Evolutionary conservation across 53 echinoderm and acorn worm species (phyloP).

Genomic region (Arbacia lixula): DNA sequence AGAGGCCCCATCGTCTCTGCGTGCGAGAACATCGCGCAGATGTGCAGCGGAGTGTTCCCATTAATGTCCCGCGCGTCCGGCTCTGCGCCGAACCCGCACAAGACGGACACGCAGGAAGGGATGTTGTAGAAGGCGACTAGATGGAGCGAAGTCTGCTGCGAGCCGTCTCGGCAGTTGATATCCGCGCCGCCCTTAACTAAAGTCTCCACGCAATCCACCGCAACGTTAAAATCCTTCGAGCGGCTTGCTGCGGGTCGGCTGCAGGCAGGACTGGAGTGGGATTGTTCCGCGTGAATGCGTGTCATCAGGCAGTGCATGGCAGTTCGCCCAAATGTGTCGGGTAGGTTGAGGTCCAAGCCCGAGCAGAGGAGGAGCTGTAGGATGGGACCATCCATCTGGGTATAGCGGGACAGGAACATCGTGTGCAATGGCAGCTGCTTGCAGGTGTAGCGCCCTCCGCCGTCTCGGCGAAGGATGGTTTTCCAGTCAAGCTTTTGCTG

Average conservation of each 20-base stretch:
- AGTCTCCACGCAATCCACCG: constrained; percentile 45
- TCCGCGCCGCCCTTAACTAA: constrained; percentile 44
- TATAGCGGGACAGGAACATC: constrained; percentile 3
- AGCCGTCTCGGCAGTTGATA: constrained; percentile 51
- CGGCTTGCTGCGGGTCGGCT: constrained; percentile 23
- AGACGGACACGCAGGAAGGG: constrained; percentile 32
- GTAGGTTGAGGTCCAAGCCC: constrained; percentile 60
- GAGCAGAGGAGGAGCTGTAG: constrained; percentile 54
- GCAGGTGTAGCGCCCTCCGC: background rate
- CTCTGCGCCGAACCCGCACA: constrained; percentile 49
- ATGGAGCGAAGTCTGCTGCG: constrained; percentile 54
- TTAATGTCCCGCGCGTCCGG: constrained; percentile 39
- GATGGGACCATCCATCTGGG: constrained; percentile 17
- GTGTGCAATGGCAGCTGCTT: constrained; percentile 27
- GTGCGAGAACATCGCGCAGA: constrained; percentile 48
- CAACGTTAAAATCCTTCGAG: constrained; percentile 9
- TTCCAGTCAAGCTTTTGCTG: constrained; percentile 34
- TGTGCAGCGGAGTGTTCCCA: constrained; percentile 62
- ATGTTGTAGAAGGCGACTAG: constrained; percentile 60
- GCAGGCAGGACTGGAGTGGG: constrained; percentile 29
- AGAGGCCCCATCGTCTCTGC: constrained; percentile 32
- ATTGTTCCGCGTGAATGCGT: constrained; percentile 28
- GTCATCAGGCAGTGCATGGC: constrained; percentile 63
- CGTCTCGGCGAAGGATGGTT: constrained; percentile 1
- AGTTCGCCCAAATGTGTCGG: constrained; percentile 62